Base-by-base conservation (phyloP, 2,113 vertebrate species). In the Sylvilagus bachmani region DNA sequence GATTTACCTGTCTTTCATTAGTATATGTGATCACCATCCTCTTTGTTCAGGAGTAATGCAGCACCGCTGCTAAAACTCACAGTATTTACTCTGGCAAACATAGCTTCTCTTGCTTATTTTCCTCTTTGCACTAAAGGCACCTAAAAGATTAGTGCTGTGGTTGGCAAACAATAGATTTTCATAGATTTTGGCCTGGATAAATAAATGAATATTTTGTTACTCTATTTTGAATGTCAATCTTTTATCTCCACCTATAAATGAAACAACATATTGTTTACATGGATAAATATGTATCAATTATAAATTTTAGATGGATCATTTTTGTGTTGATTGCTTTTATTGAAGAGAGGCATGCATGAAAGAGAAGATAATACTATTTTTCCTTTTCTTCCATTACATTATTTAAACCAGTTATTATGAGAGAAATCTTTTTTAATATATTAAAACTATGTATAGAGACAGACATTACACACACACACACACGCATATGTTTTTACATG, bases 121-220 rank as follows among this genome's bases (percentile, higher is more conserved):
- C 8, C 14, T 87, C 21, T 25, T 89, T 93, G 53, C 53, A 53
- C 7, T 61, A 58, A 69, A 81, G 5, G 19, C 0, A 78, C 3
- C 11, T 61, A 49, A 53, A 33, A 31, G 33, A 24, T 55, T 25
- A 79, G 31, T 36, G 90, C 61, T 55, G 38, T 17, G 31, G 1
- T 11, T 89, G 14, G 22, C 7, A 83, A 92, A 75, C 7, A 36
- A 14, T 38, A 74, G 0, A 66, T 74, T 10, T 75, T 75, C 29
- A 67, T 69, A n/a, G 2, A 4, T 80, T 82, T 86, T 70, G 49
- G 21, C 25, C 83, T 87, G n/a, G 29, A 53, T 55, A 92, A 62
- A 86, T 83, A 36, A 83, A 38, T 67, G 2, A 29, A 55, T 86
- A 74, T 81, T 80, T 95, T 93, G 66, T 85, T 87, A 62, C 7